phyloP scores from a whole-genome alignment of 2,888 invertebrate species.

The Physocephala rufipes region DNA sequence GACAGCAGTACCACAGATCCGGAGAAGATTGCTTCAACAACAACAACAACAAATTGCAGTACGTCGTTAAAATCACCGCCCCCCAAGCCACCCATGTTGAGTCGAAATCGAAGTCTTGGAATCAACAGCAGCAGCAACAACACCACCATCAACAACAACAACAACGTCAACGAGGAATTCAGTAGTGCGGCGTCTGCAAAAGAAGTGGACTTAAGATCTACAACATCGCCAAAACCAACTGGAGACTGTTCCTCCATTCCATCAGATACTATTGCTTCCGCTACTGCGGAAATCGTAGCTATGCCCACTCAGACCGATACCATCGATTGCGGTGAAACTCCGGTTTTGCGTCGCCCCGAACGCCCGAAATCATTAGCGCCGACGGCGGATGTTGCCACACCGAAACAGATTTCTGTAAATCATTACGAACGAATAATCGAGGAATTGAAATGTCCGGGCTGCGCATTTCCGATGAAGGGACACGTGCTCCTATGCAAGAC shows the following conservation, averaged over 20 bases:
- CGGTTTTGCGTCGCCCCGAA: constrained; percentile 29
- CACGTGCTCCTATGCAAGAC: constrained; percentile 62
- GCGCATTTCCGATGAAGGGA: constrained; percentile 62
- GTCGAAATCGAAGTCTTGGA: constrained; percentile 58
- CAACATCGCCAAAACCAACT: neutral
- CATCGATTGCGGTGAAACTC: constrained; percentile 34
- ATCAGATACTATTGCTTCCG: constrained; percentile 36
- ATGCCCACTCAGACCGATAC: constrained; percentile 41
- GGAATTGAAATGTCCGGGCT: constrained; percentile 65
- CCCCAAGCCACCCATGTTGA: constrained; percentile 60
- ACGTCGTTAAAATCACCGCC: constrained; percentile 52
- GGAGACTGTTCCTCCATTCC: neutral
- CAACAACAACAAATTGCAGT: constrained; percentile 41
- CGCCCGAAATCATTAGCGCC: constrained; percentile 24
- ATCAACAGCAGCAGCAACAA: constrained; percentile 21
- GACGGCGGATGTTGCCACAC: constrained; percentile 30
- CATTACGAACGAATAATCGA: constrained; percentile 63
- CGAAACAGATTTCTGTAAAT: constrained; percentile 51
- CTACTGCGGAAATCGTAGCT: constrained; percentile 35
- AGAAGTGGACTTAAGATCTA: neutral
- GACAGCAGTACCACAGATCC: constrained; percentile 42
- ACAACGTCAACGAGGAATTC: neutral
- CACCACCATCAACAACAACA: neutral
- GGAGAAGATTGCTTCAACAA: constrained; percentile 21
- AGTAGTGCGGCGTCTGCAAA: too few relatives aligned